A percentile compares a stretch with the other conserved stretches of the same genome.
Evolutionary conservation across 92 coral and sea anemone species (phyloP).

Genomic region (Palythoa caribaeorum): DNA sequence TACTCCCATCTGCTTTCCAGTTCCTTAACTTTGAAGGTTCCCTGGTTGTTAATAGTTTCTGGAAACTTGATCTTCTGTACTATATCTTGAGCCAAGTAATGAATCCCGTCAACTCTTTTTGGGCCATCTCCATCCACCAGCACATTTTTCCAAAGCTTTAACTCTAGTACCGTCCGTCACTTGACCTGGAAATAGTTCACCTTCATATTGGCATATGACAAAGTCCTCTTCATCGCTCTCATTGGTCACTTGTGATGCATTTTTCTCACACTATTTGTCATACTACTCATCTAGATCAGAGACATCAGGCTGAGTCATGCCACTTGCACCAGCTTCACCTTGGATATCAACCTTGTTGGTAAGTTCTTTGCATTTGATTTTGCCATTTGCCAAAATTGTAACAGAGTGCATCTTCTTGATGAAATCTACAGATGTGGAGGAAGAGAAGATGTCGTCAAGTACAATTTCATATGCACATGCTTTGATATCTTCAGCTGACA

Average conservation of each 20-base stretch:
- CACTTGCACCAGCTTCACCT: conserved; percentile 33
- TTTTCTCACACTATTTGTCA: conserved; percentile 58
- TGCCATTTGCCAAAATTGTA: conserved; percentile 47
- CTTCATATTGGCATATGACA: conserved; percentile 67
- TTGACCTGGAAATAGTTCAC: conserved; percentile 67
- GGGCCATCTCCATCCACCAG: conserved; percentile 75
- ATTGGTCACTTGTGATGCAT: conserved; percentile 23
- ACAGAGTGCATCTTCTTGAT: conserved; percentile 63
- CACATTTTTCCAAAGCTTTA: conserved; percentile 63
- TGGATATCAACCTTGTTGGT: conserved; percentile 37
- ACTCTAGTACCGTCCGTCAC: conserved; percentile 62
- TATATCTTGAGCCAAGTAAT: conserved; percentile 54
- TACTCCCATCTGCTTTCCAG: conserved; percentile 49
- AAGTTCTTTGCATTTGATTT: conserved; percentile 52
- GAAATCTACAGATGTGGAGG: conserved; percentile 56
- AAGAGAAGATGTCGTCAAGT: conserved; percentile 48
- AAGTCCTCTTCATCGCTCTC: conserved; percentile 57
- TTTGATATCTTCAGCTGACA: conserved; percentile 45
- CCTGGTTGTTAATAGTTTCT: conserved; percentile 31
- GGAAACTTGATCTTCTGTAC: conserved; percentile 43
- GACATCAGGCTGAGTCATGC: conserved; percentile 38
- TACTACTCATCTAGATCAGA: conserved; percentile 65
- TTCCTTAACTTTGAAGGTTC: conserved; percentile 35
- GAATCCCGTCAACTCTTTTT: conserved; percentile 55
- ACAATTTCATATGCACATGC: conserved; percentile 35